Conservation (phyloP, 2,797 vertebrate species). For the Sebastes variabilis region DNA sequence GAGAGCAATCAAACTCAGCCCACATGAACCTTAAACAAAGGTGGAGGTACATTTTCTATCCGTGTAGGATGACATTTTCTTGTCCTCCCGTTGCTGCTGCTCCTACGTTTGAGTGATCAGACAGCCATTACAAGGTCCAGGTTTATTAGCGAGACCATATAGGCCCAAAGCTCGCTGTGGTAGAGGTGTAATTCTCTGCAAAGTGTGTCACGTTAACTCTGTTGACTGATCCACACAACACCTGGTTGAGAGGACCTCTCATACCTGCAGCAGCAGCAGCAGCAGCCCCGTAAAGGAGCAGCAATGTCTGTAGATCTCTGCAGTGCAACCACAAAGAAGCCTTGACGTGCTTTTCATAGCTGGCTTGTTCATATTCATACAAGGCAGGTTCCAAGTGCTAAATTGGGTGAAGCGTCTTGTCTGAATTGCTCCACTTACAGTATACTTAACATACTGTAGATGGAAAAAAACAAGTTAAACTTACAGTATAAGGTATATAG, state of each 20-base stretch:
- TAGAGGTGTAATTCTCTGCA: constrained; percentile 92
- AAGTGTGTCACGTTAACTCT: constrained; percentile 91
- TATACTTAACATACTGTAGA: constrained; percentile 26
- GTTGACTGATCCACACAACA: constrained; percentile 96
- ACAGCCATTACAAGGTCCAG: constrained; percentile 90
- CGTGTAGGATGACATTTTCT: constrained; percentile 91
- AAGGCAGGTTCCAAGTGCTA: constrained; percentile 90
- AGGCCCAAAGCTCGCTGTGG: constrained; percentile 89
- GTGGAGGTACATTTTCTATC: constrained; percentile 87
- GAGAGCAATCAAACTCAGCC: constrained; percentile 81
- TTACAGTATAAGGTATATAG: background rate
- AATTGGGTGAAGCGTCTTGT: constrained; percentile 87
- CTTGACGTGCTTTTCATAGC: constrained; percentile 88
- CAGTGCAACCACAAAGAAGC: constrained; percentile 85
- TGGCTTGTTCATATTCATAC: constrained; percentile 80
- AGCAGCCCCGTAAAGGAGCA: constrained; percentile 81
- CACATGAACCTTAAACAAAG: constrained; percentile 92
- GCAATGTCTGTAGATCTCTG: constrained; percentile 84
- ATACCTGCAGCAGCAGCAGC: constrained; percentile 84
- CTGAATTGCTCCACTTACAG: constrained; percentile 82
- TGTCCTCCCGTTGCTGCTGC: constrained; percentile 80
- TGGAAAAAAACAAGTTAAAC: background rate
- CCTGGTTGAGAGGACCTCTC: constrained; percentile 89
- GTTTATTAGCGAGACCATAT: constrained; percentile 96
- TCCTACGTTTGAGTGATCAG: constrained; percentile 93